Conservation (phyloP, 2,888 invertebrate genomes). For the Eumerus sabulonum region DNA sequence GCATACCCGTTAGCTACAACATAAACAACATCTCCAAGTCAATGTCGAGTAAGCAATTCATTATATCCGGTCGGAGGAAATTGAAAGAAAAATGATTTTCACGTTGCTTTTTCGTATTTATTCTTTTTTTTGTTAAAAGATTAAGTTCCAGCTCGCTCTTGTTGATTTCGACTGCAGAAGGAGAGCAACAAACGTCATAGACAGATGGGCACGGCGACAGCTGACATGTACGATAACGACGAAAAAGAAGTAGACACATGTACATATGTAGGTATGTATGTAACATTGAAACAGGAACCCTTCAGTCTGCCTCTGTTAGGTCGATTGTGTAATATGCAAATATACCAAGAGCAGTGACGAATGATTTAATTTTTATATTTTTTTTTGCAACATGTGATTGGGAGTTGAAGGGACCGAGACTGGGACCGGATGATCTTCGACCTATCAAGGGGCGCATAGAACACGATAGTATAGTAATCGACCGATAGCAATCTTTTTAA, state of each 20-base stretch:
- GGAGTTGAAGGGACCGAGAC: too few species aligned
- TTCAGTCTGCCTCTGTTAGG: slow-evolving; percentile 13
- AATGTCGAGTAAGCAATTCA: slow-evolving; percentile 29
- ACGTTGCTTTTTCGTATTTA: background rate
- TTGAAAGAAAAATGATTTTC: slow-evolving; percentile 28
- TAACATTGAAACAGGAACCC: background rate
- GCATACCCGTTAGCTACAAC: too few species aligned
- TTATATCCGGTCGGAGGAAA: slow-evolving; percentile 52
- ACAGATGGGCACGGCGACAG: slow-evolving; percentile 6
- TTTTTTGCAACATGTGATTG: too few species aligned
- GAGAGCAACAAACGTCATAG: slow-evolving; percentile 21
- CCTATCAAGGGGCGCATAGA: too few species aligned
- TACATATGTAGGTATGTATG: background rate
- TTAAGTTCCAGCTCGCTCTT: too few species aligned
- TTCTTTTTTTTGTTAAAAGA: background rate
- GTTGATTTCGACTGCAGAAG: too few species aligned
- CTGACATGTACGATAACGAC: background rate
- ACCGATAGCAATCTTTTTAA: too few species aligned
- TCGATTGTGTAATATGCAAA: slow-evolving; percentile 4
- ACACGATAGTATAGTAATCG: too few species aligned
- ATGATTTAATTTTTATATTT: too few species aligned
- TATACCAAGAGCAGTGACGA: too few species aligned
- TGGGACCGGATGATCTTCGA: too few species aligned
- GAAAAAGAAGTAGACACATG: background rate
- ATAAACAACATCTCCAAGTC: slow-evolving; percentile 15